A percentile compares a stretch with the other conserved stretches of the same genome.
Conservation (phyloP, 2,888 invertebrate genomes). For the Leptinotarsa rubiginosa region DNA sequence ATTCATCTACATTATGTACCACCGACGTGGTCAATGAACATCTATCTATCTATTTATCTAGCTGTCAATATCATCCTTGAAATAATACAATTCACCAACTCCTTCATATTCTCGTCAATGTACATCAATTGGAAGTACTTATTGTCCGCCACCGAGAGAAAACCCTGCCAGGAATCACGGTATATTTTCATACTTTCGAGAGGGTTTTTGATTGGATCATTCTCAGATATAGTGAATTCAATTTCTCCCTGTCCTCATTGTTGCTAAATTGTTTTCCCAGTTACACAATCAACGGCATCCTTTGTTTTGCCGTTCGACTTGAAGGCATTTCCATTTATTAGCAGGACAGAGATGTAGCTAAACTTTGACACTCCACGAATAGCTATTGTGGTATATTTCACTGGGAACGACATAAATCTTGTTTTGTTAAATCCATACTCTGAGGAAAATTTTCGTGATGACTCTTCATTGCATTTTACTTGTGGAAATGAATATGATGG, state of each 20-base stretch:
- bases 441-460: background rate
- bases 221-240: constrained; percentile 43
- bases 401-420: background rate
- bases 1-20: no score
- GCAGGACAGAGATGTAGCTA: constrained; percentile 12
- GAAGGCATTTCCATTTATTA: constrained; percentile 18
- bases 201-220: constrained; percentile 46
- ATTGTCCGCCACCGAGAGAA: constrained; percentile 32
- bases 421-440: background rate
- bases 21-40: no score
- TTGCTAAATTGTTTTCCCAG: constrained; percentile 39
- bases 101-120: constrained; percentile 7
- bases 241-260: constrained; percentile 44
- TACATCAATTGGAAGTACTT: constrained; percentile 30
- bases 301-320: constrained; percentile 27
- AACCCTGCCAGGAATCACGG: constrained; percentile 34
- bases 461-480: no score
- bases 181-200: constrained; percentile 37
- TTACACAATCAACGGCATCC: constrained; percentile 35
- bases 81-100: constrained; percentile 7
- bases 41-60: no score
- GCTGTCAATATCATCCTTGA: constrained; percentile 1
- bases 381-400: background rate
- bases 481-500: no score
- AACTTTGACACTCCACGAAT: background rate